Percentiles rank a stretch among this genome's conserved stretches.
Evolutionary conservation across 2,113 vertebrate genomes (phyloP).

Genomic region (Atlantisia rogersi): DNA sequence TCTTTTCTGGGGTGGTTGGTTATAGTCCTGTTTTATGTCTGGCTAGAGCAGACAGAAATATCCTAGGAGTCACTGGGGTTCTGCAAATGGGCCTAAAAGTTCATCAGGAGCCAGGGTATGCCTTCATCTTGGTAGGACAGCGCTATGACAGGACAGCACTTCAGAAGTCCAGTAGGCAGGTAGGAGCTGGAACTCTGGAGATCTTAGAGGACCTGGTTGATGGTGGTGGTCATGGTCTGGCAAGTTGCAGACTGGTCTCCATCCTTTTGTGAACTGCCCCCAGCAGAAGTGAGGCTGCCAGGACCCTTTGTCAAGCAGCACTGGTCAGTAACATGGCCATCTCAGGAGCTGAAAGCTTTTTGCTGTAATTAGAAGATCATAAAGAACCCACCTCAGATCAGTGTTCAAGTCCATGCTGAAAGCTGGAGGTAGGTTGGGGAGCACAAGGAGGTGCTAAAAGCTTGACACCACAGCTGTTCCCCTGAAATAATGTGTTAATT

Average conservation of each 20-base stretch:
- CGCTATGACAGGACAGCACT: not conserved
- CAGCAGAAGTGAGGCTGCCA: not conserved
- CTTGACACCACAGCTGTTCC: not conserved
- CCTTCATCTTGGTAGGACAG: not conserved
- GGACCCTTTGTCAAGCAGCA: not conserved
- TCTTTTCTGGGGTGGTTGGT: not conserved
- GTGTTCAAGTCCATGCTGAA: not conserved
- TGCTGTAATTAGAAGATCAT: not conserved
- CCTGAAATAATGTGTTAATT: fast-evolving
- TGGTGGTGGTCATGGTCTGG: not conserved
- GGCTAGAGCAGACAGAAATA: not conserved
- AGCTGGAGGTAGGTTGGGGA: not conserved
- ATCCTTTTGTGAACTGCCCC: not conserved
- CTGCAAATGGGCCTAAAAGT: not conserved
- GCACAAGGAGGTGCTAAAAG: not conserved
- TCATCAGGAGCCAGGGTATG: not conserved
- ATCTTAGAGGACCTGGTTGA: not conserved
- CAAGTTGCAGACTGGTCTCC: not conserved
- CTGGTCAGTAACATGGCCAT: not conserved
- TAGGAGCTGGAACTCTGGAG: not conserved
- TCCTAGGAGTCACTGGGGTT: not conserved
- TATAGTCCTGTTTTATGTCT: not conserved
- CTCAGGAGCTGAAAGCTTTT: not conserved
- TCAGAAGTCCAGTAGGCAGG: not conserved
- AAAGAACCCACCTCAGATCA: not conserved